Evolutionary conservation across 2,888 invertebrate species (phyloP).

Genomic region (Cyrtodaria siliqua): DNA sequence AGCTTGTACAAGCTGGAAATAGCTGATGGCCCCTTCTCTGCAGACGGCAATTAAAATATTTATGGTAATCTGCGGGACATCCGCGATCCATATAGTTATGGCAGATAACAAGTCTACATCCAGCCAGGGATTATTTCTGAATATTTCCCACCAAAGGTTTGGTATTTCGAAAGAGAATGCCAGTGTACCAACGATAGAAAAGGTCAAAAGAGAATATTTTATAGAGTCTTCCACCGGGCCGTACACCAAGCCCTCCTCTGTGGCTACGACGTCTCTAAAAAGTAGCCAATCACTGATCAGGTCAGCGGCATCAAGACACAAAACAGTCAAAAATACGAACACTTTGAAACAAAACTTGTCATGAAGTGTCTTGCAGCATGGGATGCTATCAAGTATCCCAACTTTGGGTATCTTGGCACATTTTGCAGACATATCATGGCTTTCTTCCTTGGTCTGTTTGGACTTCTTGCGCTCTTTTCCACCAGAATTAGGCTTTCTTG

Average conservation of each 20-base stretch:
- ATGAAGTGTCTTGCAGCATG: constrained; percentile 49
- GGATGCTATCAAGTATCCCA: constrained; percentile 42
- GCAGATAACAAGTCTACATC: constrained; percentile 66
- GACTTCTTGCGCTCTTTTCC: no score
- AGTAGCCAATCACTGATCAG: constrained; percentile 74
- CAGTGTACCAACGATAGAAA: constrained; percentile 70
- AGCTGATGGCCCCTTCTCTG: constrained; percentile 73
- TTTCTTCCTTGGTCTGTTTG: no score
- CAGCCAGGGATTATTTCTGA: constrained; percentile 64
- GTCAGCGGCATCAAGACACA: constrained; percentile 68
- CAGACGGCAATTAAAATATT: constrained; percentile 72
- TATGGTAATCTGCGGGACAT: constrained; percentile 71
- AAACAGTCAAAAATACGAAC: constrained; percentile 63
- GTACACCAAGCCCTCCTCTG: constrained; percentile 72
- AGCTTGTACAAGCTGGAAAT: constrained; percentile 73
- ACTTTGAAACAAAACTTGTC: constrained; percentile 64
- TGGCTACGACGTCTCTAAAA: constrained; percentile 60
- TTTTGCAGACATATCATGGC: no score
- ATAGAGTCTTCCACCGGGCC: constrained; percentile 64
- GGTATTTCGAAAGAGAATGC: constrained; percentile 66
- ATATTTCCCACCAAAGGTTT: constrained; percentile 66
- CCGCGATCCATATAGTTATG: constrained; percentile 71
- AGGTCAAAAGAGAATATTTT: constrained; percentile 54
- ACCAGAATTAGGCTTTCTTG: no score
- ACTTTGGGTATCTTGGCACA: no score